Percentiles rank a stretch among this genome's conserved stretches.
Evolutionary conservation across 2,797 vertebrate species (phyloP).

Genomic region (Malacoraja senta): DNA sequence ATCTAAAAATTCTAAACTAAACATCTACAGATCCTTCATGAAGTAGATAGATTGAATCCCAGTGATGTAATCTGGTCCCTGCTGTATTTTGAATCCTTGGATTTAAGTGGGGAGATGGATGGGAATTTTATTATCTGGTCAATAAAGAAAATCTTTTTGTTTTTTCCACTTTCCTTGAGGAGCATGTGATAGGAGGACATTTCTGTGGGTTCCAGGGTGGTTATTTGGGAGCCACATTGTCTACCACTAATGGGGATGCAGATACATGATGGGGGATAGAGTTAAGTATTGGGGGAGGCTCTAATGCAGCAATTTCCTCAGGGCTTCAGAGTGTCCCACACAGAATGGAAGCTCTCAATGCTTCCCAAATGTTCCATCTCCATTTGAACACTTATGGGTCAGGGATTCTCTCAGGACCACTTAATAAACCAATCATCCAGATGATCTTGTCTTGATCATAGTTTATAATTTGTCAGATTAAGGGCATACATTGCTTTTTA

Average conservation of each 20-base stretch:
- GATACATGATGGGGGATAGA: too few species aligned
- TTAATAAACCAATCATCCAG: not conserved
- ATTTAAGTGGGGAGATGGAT: not conserved
- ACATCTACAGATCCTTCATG: not conserved
- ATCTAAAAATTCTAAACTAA: too few species aligned
- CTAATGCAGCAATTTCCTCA: too few species aligned
- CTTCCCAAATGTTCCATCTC: too few species aligned
- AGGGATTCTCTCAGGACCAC: not conserved
- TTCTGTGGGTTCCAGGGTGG: too few species aligned
- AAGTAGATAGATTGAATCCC: not conserved
- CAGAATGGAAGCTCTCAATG: too few species aligned
- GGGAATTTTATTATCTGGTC: not conserved
- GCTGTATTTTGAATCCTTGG: too few species aligned
- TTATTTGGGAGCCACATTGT: too few species aligned
- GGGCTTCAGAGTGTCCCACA: too few species aligned
- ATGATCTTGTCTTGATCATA: not conserved
- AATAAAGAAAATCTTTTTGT: not conserved
- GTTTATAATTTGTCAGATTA: not conserved
- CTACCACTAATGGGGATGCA: too few species aligned
- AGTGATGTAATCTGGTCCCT: not conserved
- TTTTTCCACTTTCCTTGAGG: not conserved
- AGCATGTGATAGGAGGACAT: not conserved
- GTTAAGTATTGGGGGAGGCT: too few species aligned
- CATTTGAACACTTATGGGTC: too few species aligned
- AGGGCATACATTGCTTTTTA: not conserved